Evolutionary conservation across 2,888 invertebrate species (phyloP), one percentile per base, ranked within the genome.

Genomic region (Perithous albicinctus): DNA sequence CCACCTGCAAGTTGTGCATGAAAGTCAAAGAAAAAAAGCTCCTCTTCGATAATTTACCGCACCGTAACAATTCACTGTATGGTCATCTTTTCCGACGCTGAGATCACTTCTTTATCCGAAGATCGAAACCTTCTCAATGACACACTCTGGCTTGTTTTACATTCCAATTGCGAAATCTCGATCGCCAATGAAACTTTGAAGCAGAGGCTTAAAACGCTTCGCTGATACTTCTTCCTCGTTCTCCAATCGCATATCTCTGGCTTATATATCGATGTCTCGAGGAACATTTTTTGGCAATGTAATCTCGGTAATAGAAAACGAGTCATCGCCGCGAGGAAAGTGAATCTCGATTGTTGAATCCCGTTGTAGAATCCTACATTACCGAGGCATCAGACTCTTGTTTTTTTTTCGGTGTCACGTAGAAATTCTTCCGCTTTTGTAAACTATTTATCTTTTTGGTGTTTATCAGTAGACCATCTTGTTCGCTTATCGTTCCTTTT

Each of bases 401-500:
- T 2, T 66, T 54, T 74, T 59, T 76, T 29, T 51, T 51, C 66
- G 51, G 32, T 63, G 64, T 85, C 66, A 26, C 73, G 59, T 81
- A 74, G 67, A n/a, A n/a, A n/a, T 72, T 73, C 74, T 76, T 81
- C 56, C 75, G 85, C 86, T 86, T 86, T 84, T 82, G 79, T 63
- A 63, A 77, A 77, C 72, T 66, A 43, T n/a, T n/a, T 70, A 35
- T 76, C 15, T 79, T 54, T 64, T 75, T 63, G 32, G n/a, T 56
- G 56, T 80, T n/a, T 70, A 35, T 12, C 61, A 69, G 56, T 56
- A 67, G 54, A 69, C n/a, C 51, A 32, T 51, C 18, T 54, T 10
- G 20, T 29, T 29, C 46, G 38, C 56, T 54, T 70, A 8, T 70
- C 29, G 18, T 75, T 56, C 32, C 69, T 70, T 54, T 61, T 66